Base-by-base conservation (phyloP, 2,113 vertebrate genomes). In the Poeciliopsis retropinna region DNA sequence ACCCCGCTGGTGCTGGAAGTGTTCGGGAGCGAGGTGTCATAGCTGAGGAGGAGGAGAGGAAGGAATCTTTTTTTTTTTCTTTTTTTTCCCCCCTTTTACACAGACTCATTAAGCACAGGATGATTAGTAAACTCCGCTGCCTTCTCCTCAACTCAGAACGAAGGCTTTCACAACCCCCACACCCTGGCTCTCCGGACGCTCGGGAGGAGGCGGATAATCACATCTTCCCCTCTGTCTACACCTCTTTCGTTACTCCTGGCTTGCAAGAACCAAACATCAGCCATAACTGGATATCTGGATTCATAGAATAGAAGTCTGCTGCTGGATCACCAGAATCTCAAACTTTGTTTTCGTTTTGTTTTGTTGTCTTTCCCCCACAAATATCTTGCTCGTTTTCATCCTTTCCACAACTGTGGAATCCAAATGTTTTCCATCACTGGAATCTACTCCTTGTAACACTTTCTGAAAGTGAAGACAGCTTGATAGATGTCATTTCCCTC, bases 1-100 rank as follows among this genome's bases (percentile, higher is more conserved):
- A 99, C 98, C 0, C 98, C 98, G 0, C 94, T 99, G 0, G 95
- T 99, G 71, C 94, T 99, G 10, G 98, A 99, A 82, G 97, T 98
- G 64, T 99, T 99, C 8, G 96, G 97, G 79, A 97, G 95, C 0
- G 97, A 99, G 90, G 96, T 98, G 85, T 97, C 97, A 85, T 99
- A 95, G 95, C 86, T 67, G 72, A 64, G 63, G 6, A 25, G 14
- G 57, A 74, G 15, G 64, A 60, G 27, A 65, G 54, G 25, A 65
- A 65, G 60, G 22, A 64, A 13, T 25, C 7, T 41, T 60, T 31
- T 37, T 37, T 11, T 32, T 32, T 31, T 31, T 31, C 0, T 31
- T 31, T 34, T 34, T 37, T 37, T 37, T 37, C 2, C 10, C 10
- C 34, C 11, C 75, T 44, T 37, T 13, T 67, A 41, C 3, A 73